phyloP scores from a whole-genome alignment of 92 coral and sea anemone species.

The Siderastrea radians region DNA sequence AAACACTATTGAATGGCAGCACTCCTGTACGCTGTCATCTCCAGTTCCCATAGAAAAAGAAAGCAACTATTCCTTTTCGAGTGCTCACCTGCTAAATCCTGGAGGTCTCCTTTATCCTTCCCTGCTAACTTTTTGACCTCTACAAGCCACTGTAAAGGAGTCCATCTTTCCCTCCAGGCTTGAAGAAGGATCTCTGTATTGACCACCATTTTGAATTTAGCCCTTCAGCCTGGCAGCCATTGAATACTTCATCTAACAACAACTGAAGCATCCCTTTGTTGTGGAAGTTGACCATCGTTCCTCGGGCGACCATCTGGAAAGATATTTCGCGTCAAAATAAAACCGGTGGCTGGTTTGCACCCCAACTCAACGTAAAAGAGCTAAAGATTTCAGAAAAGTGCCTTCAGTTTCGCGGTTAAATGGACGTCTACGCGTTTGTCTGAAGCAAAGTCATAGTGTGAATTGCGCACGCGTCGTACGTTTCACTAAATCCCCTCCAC shows the following conservation, averaged over 20 bases:
- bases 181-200: conserved; percentile 77
- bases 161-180: conserved; percentile 99
- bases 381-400: too few relatives aligned
- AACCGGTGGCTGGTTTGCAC: too few relatives aligned
- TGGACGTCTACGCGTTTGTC: too few relatives aligned
- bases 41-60: neutral
- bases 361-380: too few relatives aligned
- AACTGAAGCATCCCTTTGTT: neutral
- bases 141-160: conserved; percentile 94
- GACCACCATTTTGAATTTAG: conserved; percentile 89
- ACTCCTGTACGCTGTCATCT: neutral
- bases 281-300: too few relatives aligned
- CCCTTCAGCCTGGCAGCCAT: conserved; percentile 24
- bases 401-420: too few relatives aligned
- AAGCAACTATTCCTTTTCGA: neutral
- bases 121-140: conserved; percentile 80
- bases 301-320: too few relatives aligned
- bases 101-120: conserved; percentile 66
- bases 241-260: conserved; percentile 1
- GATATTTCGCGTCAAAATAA: too few relatives aligned
- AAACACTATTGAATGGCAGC: too few relatives aligned
- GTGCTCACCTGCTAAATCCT: conserved; percentile 85
- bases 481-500: too few relatives aligned
- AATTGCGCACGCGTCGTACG: too few relatives aligned
- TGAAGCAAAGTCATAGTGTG: too few relatives aligned